Evolutionary conservation across 1,140 invertebrate species (phyloP).

Genomic region (Drosophila truncata): DNA sequence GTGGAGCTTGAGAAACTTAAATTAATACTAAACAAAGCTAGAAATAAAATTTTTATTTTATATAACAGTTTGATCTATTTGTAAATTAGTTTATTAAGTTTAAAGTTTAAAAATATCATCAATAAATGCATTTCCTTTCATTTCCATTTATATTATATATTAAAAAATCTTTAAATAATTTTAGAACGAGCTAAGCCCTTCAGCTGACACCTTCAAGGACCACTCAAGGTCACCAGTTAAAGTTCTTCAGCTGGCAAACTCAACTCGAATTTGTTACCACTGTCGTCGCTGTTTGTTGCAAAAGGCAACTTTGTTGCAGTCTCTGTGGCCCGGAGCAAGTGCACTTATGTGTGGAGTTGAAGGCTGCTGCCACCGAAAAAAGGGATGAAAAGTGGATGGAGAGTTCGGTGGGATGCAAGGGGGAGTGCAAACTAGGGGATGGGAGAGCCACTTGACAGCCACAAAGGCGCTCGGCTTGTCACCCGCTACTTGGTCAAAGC

Average conservation of each 20-base stretch:
- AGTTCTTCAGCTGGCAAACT: constrained; percentile 25
- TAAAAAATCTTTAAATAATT: neutral
- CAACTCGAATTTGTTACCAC: constrained; percentile 41
- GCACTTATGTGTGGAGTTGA: constrained; percentile 74
- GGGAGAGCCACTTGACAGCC: constrained; percentile 74
- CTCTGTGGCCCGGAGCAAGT: constrained; percentile 56
- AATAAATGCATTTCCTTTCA: neutral
- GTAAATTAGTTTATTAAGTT: neutral
- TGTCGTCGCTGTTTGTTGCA: constrained; percentile 31
- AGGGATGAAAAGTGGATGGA: neutral
- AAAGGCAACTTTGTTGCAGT: constrained; percentile 58
- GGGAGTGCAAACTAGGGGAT: neutral
- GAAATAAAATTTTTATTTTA: too few species aligned
- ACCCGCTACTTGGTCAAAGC: constrained; percentile 79
- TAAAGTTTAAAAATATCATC: neutral
- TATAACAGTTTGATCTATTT: too few species aligned
- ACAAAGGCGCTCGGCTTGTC: constrained; percentile 80
- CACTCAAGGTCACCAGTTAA: constrained; percentile 39
- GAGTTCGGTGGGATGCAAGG: neutral
- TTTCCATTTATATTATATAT: neutral
- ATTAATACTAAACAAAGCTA: too few species aligned
- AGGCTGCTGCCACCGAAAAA: constrained; percentile 41
- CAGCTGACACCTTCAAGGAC: constrained; percentile 13
- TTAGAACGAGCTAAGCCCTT: neutral
- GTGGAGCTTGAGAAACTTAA: too few species aligned